phyloP scores from a whole-genome alignment of 2,113 vertebrate genomes.

The Crocuta crocuta region DNA sequence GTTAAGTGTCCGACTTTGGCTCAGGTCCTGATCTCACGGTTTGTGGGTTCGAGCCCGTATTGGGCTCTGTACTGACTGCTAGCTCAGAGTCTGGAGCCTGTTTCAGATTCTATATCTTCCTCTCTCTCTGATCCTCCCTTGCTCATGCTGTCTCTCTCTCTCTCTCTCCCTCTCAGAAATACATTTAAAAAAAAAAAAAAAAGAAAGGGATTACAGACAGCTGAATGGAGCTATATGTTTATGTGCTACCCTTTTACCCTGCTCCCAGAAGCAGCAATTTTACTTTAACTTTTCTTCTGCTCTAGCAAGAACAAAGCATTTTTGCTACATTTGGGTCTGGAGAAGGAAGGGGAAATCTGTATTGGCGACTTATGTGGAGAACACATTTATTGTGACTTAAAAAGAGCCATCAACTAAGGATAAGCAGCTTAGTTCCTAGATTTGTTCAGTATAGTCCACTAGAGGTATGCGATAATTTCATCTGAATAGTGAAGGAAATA shows the following conservation, averaged over 20 bases:
- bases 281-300: not conserved
- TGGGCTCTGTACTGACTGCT: too few species aligned
- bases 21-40: too few species aligned
- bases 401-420: conserved; percentile 25
- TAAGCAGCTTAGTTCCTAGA: conserved; percentile 36
- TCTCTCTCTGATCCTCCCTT: too few species aligned
- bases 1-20: too few species aligned
- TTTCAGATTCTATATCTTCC: too few species aligned
- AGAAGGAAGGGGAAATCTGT: not conserved
- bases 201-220: conserved; percentile 7
- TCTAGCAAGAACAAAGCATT: conserved; percentile 47
- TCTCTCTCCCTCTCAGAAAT: too few species aligned
- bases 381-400: conserved; percentile 35
- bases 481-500: conserved; percentile 45
- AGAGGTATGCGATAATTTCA: conserved; percentile 34
- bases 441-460: not conserved
- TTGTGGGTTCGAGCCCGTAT: too few species aligned
- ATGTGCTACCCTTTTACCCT: not conserved
- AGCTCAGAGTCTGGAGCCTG: too few species aligned
- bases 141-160: too few species aligned
- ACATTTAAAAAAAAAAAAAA: too few species aligned
- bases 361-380: not conserved
- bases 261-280: not conserved
- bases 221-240: not conserved
- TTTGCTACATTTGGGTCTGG: not conserved